Evolutionary conservation across 1,140 invertebrate genomes (phyloP), one percentile per base, ranked within the genome.

Genomic region (Trichonephila clavipes): DNA sequence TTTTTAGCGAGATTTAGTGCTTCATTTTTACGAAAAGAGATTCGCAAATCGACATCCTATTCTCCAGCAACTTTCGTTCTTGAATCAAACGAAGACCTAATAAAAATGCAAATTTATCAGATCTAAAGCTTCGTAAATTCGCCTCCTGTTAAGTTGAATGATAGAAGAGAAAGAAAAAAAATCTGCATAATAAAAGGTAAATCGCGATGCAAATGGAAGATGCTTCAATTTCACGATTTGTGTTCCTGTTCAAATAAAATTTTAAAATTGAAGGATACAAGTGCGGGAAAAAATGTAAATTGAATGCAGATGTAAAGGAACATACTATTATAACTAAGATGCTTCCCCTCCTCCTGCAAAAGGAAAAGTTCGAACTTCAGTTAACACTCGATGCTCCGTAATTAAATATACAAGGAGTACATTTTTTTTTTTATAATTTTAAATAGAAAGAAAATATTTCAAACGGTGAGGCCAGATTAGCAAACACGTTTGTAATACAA

Each of bases 21-120:
- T 85, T 44, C 44, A 85, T 85, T 85, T 85, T 85, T 58, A 58
- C 51, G 44, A 21, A 58, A 59, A 58, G 82, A 85, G n/a, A 59
- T 85, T 58, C n/a, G 62, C 51, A 88, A 88, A 88, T 88, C 85
- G 85, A 64, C 58, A 88, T 34, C 59, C 85, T 40, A 88, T 88
- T 64, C 85, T 64, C 34, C 34, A 24, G 59, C 16, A 28, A 64
- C 16, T 24, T 40, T 64, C 58, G 19, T 59, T 40, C 44, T 7
- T 19, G 44, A 83, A 24, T 34, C 24, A 77, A 58, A 64, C 4
- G 58, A 85, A 85, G 58, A 61, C 85, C 58, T 69, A 90, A 90
- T 90, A 90, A 90, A 90, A 90, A 90, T 90, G 89, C 89, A 90
- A 90, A 90, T 90, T 69, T 21, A 69, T 18, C 88, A 88, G 85